Evolutionary conservation across 2,888 invertebrate species (phyloP), one percentile per base, ranked within the genome.

Genomic region (Mylabris sibirica): DNA sequence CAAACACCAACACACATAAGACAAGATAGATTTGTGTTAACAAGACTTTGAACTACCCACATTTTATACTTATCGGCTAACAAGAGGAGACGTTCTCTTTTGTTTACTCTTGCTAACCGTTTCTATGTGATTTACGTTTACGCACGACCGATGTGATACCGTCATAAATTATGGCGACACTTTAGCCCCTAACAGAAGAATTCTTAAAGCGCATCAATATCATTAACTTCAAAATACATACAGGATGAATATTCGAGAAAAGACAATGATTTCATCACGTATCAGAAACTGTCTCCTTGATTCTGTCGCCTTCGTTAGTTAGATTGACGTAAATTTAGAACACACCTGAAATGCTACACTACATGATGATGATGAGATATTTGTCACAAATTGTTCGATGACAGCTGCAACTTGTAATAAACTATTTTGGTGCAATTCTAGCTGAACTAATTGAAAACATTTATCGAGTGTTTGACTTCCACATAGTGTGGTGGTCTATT

Each of bases 21-120:
- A 69, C 66, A 69, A 69, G 64, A 69, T 60, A 66, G 67, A 70
- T 67, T 70, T 70, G 70, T 70, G 67, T 70, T 70, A 67, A 64
- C 66, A 67, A 64, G 67, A 69, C 59, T 64, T 64, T 67, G 62
- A 70, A 67, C 67, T 67, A 64, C 67, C 70, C 70, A 67, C 70
- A 70, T 70, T 70, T 70, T 70, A 61, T 70, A 67, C 61, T 67
- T 66, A 70, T 70, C 67, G 64, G 60, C 14, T 44, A 44, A 53
- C 24, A 53, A 24, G 61, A 61, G 12, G 64, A 60, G 67, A 70
- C 70, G 64, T 67, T 64, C 66, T 70, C 70, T 70, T 53, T 64
- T 70, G 70, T 70, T 70, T 70, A 67, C 66, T n/a, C n/a, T 67
- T 62, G 67, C 64, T 67, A 63, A 66, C 67, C 66, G 69, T 69